These are phyloP conservation scores for Siniperca scherzeri DNA, from an alignment of 2,797 vertebrate genomes.

Conservation along the genomic window DNA sequence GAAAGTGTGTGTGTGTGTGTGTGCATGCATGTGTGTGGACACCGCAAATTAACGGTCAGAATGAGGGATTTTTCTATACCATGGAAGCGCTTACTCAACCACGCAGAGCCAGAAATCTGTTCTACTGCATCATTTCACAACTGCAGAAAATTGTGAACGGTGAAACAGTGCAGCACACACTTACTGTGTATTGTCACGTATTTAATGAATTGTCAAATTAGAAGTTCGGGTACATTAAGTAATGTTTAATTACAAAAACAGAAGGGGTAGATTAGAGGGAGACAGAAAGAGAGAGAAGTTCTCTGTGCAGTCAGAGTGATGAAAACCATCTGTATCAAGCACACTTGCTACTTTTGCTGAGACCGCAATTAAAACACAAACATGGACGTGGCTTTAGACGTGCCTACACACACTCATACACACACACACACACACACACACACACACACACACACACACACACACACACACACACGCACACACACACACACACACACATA, in stretches of 20 bases:
- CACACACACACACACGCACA: slow-evolving; percentile 35
- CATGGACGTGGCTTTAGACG: slow-evolving; percentile 49
- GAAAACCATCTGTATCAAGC: slow-evolving; percentile 86
- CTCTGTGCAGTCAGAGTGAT: slow-evolving; percentile 79
- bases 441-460: slow-evolving; percentile 36
- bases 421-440: slow-evolving; percentile 51
- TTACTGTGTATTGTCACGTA: slow-evolving; percentile 45
- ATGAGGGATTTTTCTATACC: slow-evolving; percentile 58
- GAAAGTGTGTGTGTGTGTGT: slow-evolving; percentile 67
- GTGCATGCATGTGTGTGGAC: slow-evolving; percentile 13
- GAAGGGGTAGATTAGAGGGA: slow-evolving; percentile 63
- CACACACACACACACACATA: slow-evolving; percentile 42
- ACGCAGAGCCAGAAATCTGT: slow-evolving; percentile 38
- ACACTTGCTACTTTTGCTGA: slow-evolving; percentile 87
- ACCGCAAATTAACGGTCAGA: slow-evolving; percentile 78
- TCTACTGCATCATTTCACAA: slow-evolving; percentile 66
- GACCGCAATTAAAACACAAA: slow-evolving; percentile 84
- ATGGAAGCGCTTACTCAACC: slow-evolving; percentile 76
- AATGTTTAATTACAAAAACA: slow-evolving; percentile 73
- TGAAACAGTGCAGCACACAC: slow-evolving; percentile 36
- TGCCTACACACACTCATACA: slow-evolving; percentile 39
- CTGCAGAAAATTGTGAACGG: slow-evolving; percentile 29
- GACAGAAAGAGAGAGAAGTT: slow-evolving; percentile 62
- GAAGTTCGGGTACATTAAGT: slow-evolving; percentile 65
- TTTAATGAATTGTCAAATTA: slow-evolving; percentile 75